Base-by-base conservation (phyloP, 2,888 invertebrate species). In the Drosophila pseudotalamancana region DNA sequence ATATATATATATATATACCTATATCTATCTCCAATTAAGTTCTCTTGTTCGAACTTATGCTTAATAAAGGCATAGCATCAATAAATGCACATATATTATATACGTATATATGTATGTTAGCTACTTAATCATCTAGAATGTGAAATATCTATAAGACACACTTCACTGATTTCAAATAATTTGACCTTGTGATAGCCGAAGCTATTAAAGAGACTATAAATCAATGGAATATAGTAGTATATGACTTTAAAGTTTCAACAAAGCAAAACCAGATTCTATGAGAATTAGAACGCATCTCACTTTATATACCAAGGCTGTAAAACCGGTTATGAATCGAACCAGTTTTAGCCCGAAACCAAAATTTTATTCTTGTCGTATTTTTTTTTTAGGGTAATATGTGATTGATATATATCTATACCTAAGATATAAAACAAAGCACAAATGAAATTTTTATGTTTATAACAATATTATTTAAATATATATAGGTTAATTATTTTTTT, bases 271-370 rank as follows among this genome's bases (percentile, higher is more conserved):
- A 43, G 43, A 43, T 19, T 43, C 29, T 8, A 12, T 43, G 43
- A 19, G 43, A 43, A 43, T 18, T 43, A 29, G 43, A 43, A 29
- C 43, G 43, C 40, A 11, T 16, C 23, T n/a, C n/a, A n/a, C n/a
- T n/a, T n/a, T 42, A 42, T 42, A 16, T 19, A 29, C 43, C 29
- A 8, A 27, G 16, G 14, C 18, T 29, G n/a, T 8, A 27, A n/a
- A 43, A 43, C 43, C 18, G 27, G 43, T 19, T 43, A 27, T 3
- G 18, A 29, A 19, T 3, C 29, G 14, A 43, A 27, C 42, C 43
- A 29, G 43, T 43, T 43, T 12, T 12, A 19, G 18, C 16, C n/a
- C n/a, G n/a, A n/a, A n/a, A n/a, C 43, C 8, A 19, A 43, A 43
- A 29, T 43, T 18, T 19, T n/a, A 43, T n/a, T n/a, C n/a, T n/a